phyloP scores from a whole-genome alignment of 2,797 vertebrate species.

The Melopsittacus undulatus region DNA sequence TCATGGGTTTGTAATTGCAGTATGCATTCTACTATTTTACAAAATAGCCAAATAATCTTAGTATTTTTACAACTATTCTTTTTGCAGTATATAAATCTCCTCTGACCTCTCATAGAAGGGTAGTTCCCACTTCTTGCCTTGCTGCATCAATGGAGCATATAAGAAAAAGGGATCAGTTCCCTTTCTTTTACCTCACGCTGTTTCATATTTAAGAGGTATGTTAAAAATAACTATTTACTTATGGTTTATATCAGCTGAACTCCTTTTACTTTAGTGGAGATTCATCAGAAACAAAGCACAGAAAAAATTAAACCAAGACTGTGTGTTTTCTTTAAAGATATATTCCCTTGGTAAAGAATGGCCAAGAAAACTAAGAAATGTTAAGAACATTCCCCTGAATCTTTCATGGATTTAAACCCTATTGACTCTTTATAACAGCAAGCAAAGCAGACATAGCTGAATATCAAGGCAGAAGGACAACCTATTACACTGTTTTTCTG shows the following conservation, averaged over 20 bases:
- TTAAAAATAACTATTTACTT: neutral
- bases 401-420: neutral
- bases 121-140: neutral
- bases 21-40: neutral
- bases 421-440: neutral
- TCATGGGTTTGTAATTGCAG: neutral
- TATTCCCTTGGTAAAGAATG: neutral
- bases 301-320: neutral
- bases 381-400: neutral
- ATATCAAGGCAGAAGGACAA: neutral
- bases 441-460: neutral
- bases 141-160: neutral
- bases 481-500: conserved; percentile 3
- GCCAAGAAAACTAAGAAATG: neutral
- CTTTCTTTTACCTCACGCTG: neutral
- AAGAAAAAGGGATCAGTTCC: neutral
- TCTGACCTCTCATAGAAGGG: neutral
- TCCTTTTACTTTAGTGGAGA: neutral
- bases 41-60: neutral
- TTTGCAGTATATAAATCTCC: neutral
- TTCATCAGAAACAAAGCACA: neutral
- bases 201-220: neutral
- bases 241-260: neutral
- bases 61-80: neutral
- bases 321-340: neutral